Conservation (phyloP, 1,140 invertebrate genomes). For the Drosophila azteca region DNA sequence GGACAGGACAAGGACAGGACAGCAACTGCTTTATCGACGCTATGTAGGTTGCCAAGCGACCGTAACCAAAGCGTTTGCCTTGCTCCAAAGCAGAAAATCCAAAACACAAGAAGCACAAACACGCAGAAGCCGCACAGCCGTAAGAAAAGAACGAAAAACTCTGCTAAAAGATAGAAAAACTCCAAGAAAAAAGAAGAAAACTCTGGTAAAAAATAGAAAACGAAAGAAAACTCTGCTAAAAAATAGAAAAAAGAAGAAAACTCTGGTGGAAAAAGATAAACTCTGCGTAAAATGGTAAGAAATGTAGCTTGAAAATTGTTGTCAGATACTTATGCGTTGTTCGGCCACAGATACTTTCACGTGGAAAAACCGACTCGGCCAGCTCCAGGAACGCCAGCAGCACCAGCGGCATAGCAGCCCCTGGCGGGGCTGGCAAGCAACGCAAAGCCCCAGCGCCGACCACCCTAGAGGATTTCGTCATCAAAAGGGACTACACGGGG, state of each 20-base stretch:
- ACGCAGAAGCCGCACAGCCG: no score
- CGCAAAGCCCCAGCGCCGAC: constrained; percentile 85
- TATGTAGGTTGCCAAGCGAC: constrained; percentile 72
- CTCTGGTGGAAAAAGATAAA: not conserved
- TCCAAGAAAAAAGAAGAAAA: constrained; percentile 4
- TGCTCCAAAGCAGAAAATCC: constrained; percentile 13
- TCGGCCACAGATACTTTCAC: constrained; percentile 87
- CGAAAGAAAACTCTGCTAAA: constrained; percentile 4
- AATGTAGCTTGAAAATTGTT: constrained; percentile 49
- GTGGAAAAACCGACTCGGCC: constrained; percentile 88
- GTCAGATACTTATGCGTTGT: constrained; percentile 26
- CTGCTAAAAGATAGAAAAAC: constrained; percentile 11
- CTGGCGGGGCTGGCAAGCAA: constrained; percentile 66
- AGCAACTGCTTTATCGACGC: constrained; percentile 68
- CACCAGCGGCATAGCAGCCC: constrained; percentile 36
- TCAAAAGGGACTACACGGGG: constrained; percentile 95
- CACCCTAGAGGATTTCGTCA: constrained; percentile 95
- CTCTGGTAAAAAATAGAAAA: constrained; percentile 12
- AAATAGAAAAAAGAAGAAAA: constrained; percentile 12
- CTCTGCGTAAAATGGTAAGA: constrained; percentile 65
- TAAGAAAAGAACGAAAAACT: constrained; percentile 15
- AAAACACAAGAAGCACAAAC: constrained; percentile 20
- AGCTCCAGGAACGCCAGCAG: constrained; percentile 83
- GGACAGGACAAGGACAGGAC: no score
- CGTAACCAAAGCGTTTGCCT: constrained; percentile 63